A percentile compares a stretch with the other conserved stretches of the same genome.
phyloP scores from a whole-genome alignment of 2,888 invertebrate species.

The Cheilosia vulpina region DNA sequence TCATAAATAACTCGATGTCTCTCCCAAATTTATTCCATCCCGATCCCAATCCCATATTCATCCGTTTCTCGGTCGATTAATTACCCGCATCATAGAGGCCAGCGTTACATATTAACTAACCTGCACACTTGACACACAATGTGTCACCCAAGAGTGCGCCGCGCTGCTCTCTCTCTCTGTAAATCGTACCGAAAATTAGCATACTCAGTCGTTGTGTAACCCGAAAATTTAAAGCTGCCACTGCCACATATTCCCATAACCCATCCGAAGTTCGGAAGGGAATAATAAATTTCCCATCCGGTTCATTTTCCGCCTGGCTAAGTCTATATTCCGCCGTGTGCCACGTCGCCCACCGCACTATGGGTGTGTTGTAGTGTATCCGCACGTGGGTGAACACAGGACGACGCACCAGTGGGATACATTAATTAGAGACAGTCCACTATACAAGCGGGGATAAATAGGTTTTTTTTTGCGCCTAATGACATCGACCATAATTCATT shows the following conservation, averaged over 20 bases:
- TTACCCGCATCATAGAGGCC: constrained; percentile 54
- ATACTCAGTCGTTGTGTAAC: constrained; percentile 16
- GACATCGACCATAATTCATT: constrained; percentile 62
- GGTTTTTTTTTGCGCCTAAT: constrained; percentile 41
- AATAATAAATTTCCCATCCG: constrained; percentile 71
- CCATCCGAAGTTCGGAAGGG: constrained; percentile 50
- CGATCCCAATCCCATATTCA: neutral
- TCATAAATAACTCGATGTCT: neutral
- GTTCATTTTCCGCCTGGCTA: constrained; percentile 45
- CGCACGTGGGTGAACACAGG: constrained; percentile 8
- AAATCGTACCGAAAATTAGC: constrained; percentile 54
- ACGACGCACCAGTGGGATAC: constrained; percentile 15
- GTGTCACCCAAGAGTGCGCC: neutral
- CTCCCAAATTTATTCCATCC: neutral
- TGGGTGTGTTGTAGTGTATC: neutral
- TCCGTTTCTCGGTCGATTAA: constrained; percentile 14
- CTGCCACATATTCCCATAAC: neutral
- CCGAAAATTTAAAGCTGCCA: constrained; percentile 35
- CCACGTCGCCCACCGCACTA: neutral
- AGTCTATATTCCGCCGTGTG: constrained; percentile 7
- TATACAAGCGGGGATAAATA: constrained; percentile 46
- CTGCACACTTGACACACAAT: constrained; percentile 42
- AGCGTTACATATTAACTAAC: constrained; percentile 47
- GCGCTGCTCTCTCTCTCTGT: neutral
- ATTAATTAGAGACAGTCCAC: constrained; percentile 65